Conservation (phyloP, 64 coral and sea anemone species). For the Porites lutea region DNA sequence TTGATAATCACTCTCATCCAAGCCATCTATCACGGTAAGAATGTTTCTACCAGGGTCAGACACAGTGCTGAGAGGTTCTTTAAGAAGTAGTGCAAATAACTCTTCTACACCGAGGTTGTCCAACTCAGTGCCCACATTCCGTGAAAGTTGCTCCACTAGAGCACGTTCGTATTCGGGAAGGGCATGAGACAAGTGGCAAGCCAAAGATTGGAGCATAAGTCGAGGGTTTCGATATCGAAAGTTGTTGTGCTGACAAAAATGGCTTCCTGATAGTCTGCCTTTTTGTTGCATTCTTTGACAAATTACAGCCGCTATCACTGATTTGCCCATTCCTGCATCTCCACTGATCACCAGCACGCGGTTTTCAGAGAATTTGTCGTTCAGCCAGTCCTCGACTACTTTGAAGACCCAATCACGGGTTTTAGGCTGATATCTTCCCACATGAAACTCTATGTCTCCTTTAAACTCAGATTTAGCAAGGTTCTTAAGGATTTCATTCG, state of each 20-base stretch:
- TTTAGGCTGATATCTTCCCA: not conserved
- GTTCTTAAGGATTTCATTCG: not conserved
- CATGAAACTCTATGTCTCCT: constrained; percentile 4
- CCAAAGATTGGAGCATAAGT: constrained; percentile 72
- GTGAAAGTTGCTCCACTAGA: constrained; percentile 34
- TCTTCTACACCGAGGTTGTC: constrained; percentile 49
- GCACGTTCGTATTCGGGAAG: constrained; percentile 35
- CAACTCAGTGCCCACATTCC: constrained; percentile 8
- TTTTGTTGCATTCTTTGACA: constrained; percentile 46
- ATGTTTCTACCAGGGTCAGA: not conserved
- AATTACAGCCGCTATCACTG: constrained; percentile 51
- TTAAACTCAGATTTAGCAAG: not conserved
- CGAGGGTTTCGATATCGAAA: constrained; percentile 47
- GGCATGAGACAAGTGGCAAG: constrained; percentile 32
- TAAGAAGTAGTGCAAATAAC: constrained; percentile 54
- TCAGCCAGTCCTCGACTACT: not conserved
- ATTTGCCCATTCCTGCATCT: constrained; percentile 69
- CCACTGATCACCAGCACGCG: constrained; percentile 43
- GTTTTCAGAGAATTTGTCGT: not conserved
- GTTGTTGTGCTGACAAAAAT: constrained; percentile 76
- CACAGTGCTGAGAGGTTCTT: constrained; percentile 11
- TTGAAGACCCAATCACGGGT: constrained; percentile 6
- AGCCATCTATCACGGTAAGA: constrained; percentile 52
- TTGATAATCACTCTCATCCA: constrained; percentile 56
- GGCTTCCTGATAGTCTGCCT: constrained; percentile 53